phyloP scores from a whole-genome alignment of 2,113 vertebrate species.

The Hoplias malabaricus region DNA sequence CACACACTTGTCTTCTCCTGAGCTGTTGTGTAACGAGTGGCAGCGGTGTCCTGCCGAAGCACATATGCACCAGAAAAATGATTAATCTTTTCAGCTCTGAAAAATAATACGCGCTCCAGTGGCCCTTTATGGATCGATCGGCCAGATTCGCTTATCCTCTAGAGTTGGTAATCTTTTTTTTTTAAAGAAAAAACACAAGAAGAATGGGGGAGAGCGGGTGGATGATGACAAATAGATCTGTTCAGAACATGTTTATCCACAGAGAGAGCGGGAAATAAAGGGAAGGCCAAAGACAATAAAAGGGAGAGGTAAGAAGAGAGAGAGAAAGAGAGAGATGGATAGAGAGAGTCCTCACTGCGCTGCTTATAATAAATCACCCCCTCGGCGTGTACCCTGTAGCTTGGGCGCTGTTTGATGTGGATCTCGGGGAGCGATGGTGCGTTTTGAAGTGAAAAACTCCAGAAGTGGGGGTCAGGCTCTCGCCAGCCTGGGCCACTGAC shows the following conservation, averaged over 20 bases:
- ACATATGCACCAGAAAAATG: neutral
- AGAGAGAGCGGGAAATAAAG: slow-evolving; percentile 31
- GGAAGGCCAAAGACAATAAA: slow-evolving; percentile 32
- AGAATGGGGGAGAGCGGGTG: neutral
- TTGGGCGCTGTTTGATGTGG: slow-evolving; percentile 91
- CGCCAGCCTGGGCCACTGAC: slow-evolving; percentile 88
- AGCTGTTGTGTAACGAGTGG: neutral
- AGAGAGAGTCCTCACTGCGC: slow-evolving; percentile 73
- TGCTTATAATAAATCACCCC: slow-evolving; percentile 92
- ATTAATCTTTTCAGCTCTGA: neutral
- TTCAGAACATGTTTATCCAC: slow-evolving; percentile 29
- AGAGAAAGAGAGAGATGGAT: slow-evolving; percentile 23
- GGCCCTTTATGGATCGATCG: neutral
- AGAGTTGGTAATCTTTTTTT: slow-evolving; percentile 7
- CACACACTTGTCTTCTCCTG: neutral
- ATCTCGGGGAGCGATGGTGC: slow-evolving; percentile 83
- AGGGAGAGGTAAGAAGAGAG: slow-evolving; percentile 15
- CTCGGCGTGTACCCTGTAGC: slow-evolving; percentile 81
- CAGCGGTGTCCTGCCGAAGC: neutral
- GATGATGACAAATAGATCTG: slow-evolving; percentile 31
- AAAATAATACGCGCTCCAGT: neutral
- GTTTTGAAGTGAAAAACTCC: slow-evolving; percentile 99
- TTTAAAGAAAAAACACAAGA: neutral
- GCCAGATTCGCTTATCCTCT: neutral
- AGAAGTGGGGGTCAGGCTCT: slow-evolving; percentile 90